Conservation (phyloP, 2,113 vertebrate species). For the Donacobius atricapilla region DNA sequence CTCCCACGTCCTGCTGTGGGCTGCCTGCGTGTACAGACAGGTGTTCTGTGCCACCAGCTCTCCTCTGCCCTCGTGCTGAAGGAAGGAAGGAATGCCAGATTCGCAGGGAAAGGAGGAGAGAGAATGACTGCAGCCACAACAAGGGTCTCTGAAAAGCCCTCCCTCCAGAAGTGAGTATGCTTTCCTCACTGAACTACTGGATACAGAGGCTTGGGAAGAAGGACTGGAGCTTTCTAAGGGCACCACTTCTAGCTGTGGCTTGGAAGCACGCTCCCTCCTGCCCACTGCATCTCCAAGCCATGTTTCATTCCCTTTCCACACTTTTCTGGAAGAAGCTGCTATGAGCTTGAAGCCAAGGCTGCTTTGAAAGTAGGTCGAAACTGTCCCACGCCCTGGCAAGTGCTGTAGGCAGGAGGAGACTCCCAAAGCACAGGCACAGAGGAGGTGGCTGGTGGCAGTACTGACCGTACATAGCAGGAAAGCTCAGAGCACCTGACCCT, state of each 20-base stretch:
- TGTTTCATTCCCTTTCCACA: neutral
- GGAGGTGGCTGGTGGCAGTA: neutral
- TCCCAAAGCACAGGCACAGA: neutral
- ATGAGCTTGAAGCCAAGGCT: neutral
- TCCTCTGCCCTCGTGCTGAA: neutral
- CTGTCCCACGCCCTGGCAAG: neutral
- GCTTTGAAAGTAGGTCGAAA: neutral
- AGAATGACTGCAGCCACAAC: slow-evolving; percentile 1
- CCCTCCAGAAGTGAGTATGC: neutral
- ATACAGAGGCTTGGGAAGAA: neutral
- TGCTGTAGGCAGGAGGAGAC: neutral
- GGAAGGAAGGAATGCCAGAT: neutral
- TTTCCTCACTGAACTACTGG: neutral
- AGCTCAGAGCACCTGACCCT: neutral
- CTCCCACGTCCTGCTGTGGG: neutral
- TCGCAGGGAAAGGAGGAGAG: slow-evolving; percentile 16
- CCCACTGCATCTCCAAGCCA: neutral
- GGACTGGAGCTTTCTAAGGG: neutral
- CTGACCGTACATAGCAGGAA: fast-evolving
- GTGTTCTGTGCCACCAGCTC: neutral
- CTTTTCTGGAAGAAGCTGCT: neutral
- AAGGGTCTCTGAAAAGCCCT: neutral
- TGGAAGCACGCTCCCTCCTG: neutral
- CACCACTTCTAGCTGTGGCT: neutral
- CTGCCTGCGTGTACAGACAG: neutral